Evolutionary conservation across 2,113 vertebrate species (phyloP), one percentile per base, ranked within the genome.

Genomic region (Cynoglossus semilaevis): DNA sequence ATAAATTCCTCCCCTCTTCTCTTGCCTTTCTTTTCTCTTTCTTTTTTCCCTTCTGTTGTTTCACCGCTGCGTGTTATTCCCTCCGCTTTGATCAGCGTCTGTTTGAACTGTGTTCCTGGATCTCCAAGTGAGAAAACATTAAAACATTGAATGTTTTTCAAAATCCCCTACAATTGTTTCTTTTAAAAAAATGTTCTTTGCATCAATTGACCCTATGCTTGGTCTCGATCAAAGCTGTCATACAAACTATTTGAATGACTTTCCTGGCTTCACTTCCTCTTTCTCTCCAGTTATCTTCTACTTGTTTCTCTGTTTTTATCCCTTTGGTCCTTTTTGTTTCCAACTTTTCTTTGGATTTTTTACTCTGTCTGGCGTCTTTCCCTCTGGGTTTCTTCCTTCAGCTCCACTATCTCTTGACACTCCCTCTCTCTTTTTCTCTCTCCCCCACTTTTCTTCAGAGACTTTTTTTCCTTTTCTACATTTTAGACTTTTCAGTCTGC

Each of bases 371-470:
- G 5, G 36, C 47, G 29, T 29, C 63, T 49, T 58, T 22, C 37
- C 12, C 35, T 41, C 13, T 48, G 7, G 50, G 70, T 56, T 63
- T 65, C 79, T 57, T 62, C 29, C 17, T 15, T 35, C 63, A 52
- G 63, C n/a, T 44, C 9, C 48, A 59, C 42, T 52, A 48, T 67
- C 38, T 63, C 60, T 76, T 77, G 70, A 13, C 55, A 69, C 48
- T 8, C 46, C 42, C 57, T 17, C 40, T 63, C 64, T 56, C 44
- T 76, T 43, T 45, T 42, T 51, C 41, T 53, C 10, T 66, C 62
- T 80, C 60, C 74, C 62, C 46, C 74, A 67, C 72, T 63, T 66
- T 54, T 69, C 37, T 38, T 56, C 4, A 67, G 59, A 40, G 36
- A 34, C 15, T 15, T 70, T 75, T 68, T 13, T 15, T 22, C 15